phyloP scores from a whole-genome alignment of 2,113 vertebrate genomes.

The Oriolus oriolus region DNA sequence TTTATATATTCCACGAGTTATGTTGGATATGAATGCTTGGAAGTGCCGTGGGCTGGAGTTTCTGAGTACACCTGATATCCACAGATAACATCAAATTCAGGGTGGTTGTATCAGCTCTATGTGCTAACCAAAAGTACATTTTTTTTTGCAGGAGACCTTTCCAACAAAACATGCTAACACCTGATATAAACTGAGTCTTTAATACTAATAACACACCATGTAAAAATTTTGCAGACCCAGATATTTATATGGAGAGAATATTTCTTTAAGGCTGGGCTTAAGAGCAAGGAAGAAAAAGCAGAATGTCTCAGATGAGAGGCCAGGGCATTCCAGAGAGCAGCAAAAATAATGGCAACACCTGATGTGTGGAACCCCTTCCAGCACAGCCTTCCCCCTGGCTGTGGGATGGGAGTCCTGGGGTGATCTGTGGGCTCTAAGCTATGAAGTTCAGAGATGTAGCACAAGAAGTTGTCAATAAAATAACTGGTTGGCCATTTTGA shows the following conservation, averaged over 20 bases:
- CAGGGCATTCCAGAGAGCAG: not conserved
- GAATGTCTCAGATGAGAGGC: not conserved
- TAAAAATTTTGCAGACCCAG: not conserved
- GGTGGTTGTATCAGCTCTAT: not conserved
- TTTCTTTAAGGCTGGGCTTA: not conserved
- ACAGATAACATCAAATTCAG: not conserved
- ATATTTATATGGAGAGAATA: not conserved
- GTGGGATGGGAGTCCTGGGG: rapidly evolving
- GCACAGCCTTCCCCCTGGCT: not conserved
- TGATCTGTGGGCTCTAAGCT: not conserved
- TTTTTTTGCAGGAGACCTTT: not conserved
- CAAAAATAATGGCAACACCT: not conserved
- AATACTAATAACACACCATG: not conserved
- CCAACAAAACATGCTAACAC: not conserved
- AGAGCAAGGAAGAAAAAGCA: not conserved
- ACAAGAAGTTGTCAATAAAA: not conserved
- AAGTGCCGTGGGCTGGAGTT: not conserved
- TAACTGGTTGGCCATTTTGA: not conserved
- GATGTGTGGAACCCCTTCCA: not conserved
- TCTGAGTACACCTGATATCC: not conserved
- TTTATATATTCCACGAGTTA: not conserved
- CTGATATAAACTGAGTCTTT: not conserved
- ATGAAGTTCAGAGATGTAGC: not conserved
- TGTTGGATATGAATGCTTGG: not conserved
- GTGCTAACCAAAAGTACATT: not conserved